phyloP scores from a whole-genome alignment of 2,888 invertebrate species.

The Drosophila eohydei region DNA sequence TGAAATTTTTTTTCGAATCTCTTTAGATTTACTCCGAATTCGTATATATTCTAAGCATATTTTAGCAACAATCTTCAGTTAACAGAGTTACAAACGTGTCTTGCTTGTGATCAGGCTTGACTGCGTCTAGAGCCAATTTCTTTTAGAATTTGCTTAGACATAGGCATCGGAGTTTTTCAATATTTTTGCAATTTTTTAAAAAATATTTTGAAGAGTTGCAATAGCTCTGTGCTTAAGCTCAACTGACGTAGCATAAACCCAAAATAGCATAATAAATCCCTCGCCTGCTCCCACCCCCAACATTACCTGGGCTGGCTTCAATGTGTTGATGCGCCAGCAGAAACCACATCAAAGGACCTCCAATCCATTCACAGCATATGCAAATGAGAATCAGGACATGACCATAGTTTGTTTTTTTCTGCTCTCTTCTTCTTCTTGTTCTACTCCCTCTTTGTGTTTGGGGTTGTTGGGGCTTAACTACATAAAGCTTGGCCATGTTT shows the following conservation, averaged over 20 bases:
- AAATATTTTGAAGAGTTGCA: too few species aligned
- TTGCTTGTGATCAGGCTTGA: too few species aligned
- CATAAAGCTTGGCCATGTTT: slow-evolving; percentile 36
- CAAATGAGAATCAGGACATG: slow-evolving; percentile 49
- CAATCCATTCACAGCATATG: slow-evolving; percentile 32
- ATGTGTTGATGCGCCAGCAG: neutral
- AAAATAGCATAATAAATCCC: neutral
- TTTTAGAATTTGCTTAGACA: too few species aligned
- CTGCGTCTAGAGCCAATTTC: too few species aligned
- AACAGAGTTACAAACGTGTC: too few species aligned
- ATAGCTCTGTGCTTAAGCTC: neutral
- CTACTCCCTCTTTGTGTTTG: slow-evolving; percentile 6
- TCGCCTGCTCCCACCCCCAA: neutral
- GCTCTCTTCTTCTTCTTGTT: neutral
- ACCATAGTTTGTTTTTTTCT: slow-evolving; percentile 36
- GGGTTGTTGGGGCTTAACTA: slow-evolving; percentile 13
- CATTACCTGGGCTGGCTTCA: neutral
- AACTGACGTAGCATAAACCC: neutral
- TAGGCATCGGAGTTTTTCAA: too few species aligned
- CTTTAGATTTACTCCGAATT: too few species aligned
- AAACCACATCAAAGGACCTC: slow-evolving; percentile 57
- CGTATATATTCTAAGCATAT: too few species aligned
- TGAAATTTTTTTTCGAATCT: too few species aligned
- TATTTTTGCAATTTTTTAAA: too few species aligned
- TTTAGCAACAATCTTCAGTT: too few species aligned